Percentiles rank a stretch among this genome's conserved stretches.
Conservation (phyloP, 2,888 invertebrate species). For the Diplolepis rosae region DNA sequence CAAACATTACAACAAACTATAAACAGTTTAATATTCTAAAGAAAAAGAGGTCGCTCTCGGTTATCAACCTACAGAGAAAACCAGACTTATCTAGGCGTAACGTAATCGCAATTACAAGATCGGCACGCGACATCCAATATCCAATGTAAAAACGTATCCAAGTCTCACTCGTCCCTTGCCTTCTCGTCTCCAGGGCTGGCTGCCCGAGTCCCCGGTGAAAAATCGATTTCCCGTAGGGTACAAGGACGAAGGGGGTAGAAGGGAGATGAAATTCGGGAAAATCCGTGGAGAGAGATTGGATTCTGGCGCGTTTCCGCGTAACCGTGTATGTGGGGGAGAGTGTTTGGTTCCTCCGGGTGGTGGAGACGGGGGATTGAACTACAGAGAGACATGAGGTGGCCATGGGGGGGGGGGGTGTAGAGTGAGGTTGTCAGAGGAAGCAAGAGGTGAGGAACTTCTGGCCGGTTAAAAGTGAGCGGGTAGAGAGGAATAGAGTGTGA, state of each 20-base stretch:
- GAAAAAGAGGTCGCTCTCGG: too few relatives aligned
- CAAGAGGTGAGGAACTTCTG: conserved; percentile 30
- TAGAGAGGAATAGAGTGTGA: conserved; percentile 37
- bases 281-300: conserved; percentile 39
- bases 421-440: too few relatives aligned
- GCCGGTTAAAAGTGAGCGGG: conserved; percentile 33
- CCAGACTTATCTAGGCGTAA: too few relatives aligned
- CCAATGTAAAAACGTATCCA: conserved; percentile 11
- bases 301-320: conserved; percentile 38
- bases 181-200: conserved; percentile 46
- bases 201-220: conserved; percentile 48
- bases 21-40: too few relatives aligned
- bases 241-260: conserved; percentile 38
- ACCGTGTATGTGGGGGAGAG: conserved; percentile 24
- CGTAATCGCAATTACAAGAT: conserved; percentile 4
- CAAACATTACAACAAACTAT: too few relatives aligned
- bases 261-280: conserved; percentile 45
- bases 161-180: conserved; percentile 17
- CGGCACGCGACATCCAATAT: conserved; percentile 8
- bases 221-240: conserved; percentile 52
- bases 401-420: conserved; percentile 35
- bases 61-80: too few relatives aligned
- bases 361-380: conserved; percentile 39
- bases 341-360: conserved; percentile 30
- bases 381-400: conserved; percentile 26